A percentile compares a stretch with the other conserved stretches of the same genome.
These are phyloP conservation scores for Zaprionus taronus DNA, from an alignment of 1,140 invertebrate genomes.

Conservation along the genomic window DNA sequence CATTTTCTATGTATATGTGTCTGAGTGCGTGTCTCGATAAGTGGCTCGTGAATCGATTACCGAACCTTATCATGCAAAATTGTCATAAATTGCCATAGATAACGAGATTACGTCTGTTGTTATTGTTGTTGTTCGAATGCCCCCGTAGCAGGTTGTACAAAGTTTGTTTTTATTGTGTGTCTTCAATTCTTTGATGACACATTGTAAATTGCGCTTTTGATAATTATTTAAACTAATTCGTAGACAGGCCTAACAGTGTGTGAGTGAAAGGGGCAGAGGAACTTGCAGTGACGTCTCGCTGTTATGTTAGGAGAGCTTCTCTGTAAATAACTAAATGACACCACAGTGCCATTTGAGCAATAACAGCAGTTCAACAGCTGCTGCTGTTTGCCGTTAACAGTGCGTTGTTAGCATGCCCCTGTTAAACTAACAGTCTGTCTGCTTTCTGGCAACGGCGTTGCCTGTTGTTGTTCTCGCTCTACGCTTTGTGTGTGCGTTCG, in stretches of 20 bases:
- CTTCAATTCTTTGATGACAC: constrained; percentile 24
- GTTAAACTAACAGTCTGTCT: not conserved
- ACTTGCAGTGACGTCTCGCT: not conserved
- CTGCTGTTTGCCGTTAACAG: constrained; percentile 16
- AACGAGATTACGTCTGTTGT: constrained; percentile 12
- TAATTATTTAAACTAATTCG: constrained; percentile 28
- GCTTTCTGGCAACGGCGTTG: not conserved
- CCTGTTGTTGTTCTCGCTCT: constrained; percentile 22
- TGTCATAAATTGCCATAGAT: constrained; percentile 36
- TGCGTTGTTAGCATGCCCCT: constrained; percentile 1
- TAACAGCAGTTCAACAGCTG: constrained; percentile 5
- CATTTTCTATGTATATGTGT: not conserved
- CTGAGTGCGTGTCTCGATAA: constrained; percentile 17
- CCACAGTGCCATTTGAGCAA: constrained; percentile 33
- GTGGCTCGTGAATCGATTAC: constrained; percentile 40
- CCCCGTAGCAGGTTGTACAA: not conserved
- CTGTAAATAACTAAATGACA: not conserved
- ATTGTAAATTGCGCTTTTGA: constrained; percentile 26
- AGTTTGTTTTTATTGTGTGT: constrained; percentile 15
- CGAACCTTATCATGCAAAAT: constrained; percentile 38
- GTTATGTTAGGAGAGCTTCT: constrained; percentile 10
- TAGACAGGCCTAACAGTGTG: not conserved
- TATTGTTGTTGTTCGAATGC: constrained; percentile 8
- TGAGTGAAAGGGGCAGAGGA: not conserved
- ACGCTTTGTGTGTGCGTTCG: constrained; percentile 4